These are phyloP conservation scores for Lutraria rhynchaena DNA, from an alignment of 1,140 invertebrate genomes.

Conservation along the genomic window DNA sequence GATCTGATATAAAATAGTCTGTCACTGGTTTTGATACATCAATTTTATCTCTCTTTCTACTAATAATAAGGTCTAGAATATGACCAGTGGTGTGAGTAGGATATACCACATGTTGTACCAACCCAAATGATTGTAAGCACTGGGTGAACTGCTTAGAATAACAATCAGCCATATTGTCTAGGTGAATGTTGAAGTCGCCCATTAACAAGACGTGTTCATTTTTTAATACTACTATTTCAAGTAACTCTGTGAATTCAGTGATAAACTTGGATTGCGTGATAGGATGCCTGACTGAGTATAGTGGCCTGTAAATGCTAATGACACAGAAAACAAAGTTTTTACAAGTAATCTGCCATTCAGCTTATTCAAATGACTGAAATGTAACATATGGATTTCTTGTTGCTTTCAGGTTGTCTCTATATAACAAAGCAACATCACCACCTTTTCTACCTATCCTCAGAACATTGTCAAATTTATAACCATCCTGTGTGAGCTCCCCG, in stretches of 20 bases:
- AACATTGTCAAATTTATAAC: slow-evolving; percentile 23
- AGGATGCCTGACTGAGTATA: slow-evolving; percentile 7
- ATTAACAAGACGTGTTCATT: neutral
- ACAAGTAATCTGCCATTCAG: too few relatives aligned
- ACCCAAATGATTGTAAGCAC: slow-evolving; percentile 30
- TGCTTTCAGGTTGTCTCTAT: slow-evolving; percentile 33
- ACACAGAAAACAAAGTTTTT: neutral
- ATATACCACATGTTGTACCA: neutral
- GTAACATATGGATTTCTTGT: neutral
- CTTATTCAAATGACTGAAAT: slow-evolving; percentile 33
- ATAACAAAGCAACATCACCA: slow-evolving; percentile 10
- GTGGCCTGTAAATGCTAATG: slow-evolving; percentile 25
- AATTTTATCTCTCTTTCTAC: neutral
- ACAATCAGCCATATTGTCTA: slow-evolving; percentile 30
- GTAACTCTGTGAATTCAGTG: slow-evolving; percentile 21
- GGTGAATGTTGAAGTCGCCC: slow-evolving; percentile 22
- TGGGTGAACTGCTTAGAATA: slow-evolving; percentile 13
- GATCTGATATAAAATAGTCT: slow-evolving; percentile 11
- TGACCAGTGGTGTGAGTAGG: slow-evolving; percentile 10
- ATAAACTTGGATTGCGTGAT: slow-evolving; percentile 23
- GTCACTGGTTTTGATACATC: neutral
- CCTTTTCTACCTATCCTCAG: slow-evolving; percentile 29
- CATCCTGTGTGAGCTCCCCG: too few relatives aligned
- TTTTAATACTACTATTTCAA: neutral
- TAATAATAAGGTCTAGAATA: too few relatives aligned